Conservation (phyloP, 2,888 invertebrate genomes). For the Spodoptera exigua region DNA sequence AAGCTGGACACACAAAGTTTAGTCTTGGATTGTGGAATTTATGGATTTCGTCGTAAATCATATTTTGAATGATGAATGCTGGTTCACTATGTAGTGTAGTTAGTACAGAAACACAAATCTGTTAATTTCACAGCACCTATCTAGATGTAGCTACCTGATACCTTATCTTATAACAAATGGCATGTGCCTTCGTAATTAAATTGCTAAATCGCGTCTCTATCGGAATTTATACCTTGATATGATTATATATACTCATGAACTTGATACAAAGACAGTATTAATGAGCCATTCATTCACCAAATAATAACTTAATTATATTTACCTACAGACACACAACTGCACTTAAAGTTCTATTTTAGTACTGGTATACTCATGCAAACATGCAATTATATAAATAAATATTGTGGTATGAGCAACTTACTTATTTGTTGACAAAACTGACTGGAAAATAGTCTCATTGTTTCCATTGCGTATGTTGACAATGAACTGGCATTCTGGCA, state of each 20-base stretch:
- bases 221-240: slow-evolving; percentile 23
- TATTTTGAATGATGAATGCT: too few relatives aligned
- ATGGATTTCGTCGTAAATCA: too few relatives aligned
- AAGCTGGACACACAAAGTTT: too few relatives aligned
- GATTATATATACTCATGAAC: slow-evolving; percentile 27
- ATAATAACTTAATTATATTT: slow-evolving; percentile 14
- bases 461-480: slow-evolving; percentile 93
- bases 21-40: too few relatives aligned
- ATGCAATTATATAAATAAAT: slow-evolving; percentile 24
- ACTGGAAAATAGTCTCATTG: slow-evolving; percentile 93
- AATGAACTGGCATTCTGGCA: slow-evolving; percentile 97
- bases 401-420: slow-evolving; percentile 77
- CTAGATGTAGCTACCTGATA: too few relatives aligned
- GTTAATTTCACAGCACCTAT: too few relatives aligned
- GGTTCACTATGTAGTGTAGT: too few relatives aligned
- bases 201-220: slow-evolving; percentile 4
- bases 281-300: slow-evolving; percentile 6
- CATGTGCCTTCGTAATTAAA: too few relatives aligned
- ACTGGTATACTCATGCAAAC: slow-evolving; percentile 6
- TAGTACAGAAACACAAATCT: too few relatives aligned
- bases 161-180: too few relatives aligned
- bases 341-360: slow-evolving; percentile 13
- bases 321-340: slow-evolving; percentile 1
- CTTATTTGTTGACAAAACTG: slow-evolving; percentile 93
- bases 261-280: slow-evolving; percentile 11